Evolutionary conservation across 2,888 invertebrate genomes (phyloP).

Genomic region (Cheilosia urbana): DNA sequence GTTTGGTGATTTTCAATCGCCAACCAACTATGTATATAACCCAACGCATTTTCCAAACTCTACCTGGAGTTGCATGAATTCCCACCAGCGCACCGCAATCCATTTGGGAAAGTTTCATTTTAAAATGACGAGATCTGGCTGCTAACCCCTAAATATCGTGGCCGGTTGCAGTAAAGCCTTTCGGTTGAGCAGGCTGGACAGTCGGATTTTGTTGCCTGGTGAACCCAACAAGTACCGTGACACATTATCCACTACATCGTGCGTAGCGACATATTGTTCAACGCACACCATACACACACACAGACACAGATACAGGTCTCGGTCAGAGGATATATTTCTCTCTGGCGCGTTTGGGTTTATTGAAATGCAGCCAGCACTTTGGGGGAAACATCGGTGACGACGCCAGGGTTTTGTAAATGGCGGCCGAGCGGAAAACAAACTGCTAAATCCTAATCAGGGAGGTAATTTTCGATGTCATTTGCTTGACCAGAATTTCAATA

Average conservation of each 20-base stretch:
- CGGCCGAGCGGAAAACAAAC: constrained; percentile 73
- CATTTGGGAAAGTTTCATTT: constrained; percentile 15
- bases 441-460: constrained; percentile 75
- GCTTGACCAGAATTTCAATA: constrained; percentile 74
- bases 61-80: constrained; percentile 15
- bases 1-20: too few species aligned
- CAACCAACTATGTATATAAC: not conserved
- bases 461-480: constrained; percentile 75
- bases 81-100: not conserved
- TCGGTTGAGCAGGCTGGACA: not conserved
- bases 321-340: not conserved
- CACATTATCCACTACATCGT: constrained; percentile 62
- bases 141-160: not conserved
- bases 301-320: not conserved
- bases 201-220: constrained; percentile 63
- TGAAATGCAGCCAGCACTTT: constrained; percentile 63
- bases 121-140: constrained; percentile 13
- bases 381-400: constrained; percentile 60
- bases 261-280: constrained; percentile 53
- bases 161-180: constrained; percentile 5
- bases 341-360: constrained; percentile 36
- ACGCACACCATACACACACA: constrained; percentile 21
- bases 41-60: not conserved
- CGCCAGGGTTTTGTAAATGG: constrained; percentile 64
- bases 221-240: constrained; percentile 70